Percentiles rank a stretch among this genome's conserved stretches.
Conservation (phyloP, 2,113 vertebrate genomes). For the Eira barbara region DNA sequence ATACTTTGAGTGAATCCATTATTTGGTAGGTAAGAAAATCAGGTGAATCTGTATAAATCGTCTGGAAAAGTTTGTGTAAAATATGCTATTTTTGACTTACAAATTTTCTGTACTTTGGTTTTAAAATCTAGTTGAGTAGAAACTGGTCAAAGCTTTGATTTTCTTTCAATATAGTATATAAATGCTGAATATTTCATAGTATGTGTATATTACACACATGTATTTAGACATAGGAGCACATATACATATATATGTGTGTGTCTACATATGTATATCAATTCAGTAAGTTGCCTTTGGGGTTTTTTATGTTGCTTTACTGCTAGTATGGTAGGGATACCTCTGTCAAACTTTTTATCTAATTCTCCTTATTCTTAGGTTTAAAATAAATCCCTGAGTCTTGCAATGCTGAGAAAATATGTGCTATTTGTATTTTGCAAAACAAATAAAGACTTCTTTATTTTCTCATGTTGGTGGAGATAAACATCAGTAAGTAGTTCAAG, state of each 20-base stretch:
- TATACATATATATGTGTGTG: not conserved
- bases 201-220: not conserved
- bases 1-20: not conserved
- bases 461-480: not conserved
- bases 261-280: not conserved
- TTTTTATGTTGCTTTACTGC: not conserved
- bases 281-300: not conserved
- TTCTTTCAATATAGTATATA: not conserved
- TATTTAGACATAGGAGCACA: not conserved
- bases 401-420: not conserved
- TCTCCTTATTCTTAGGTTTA: not conserved
- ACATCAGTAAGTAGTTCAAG: not conserved
- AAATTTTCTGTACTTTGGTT: not conserved
- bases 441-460: not conserved
- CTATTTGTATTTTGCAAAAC: not conserved
- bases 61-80: not conserved
- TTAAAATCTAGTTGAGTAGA: not conserved
- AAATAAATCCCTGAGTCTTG: not conserved
- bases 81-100: not conserved
- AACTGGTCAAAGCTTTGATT: not conserved
- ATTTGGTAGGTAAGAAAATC: not conserved
- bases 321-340: not conserved
- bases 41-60: not conserved
- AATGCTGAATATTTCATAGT: not conserved
- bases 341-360: not conserved